Evolutionary conservation across 2,797 vertebrate species (phyloP), one percentile per base, ranked within the genome.

Genomic region (Falco rusticolus): DNA sequence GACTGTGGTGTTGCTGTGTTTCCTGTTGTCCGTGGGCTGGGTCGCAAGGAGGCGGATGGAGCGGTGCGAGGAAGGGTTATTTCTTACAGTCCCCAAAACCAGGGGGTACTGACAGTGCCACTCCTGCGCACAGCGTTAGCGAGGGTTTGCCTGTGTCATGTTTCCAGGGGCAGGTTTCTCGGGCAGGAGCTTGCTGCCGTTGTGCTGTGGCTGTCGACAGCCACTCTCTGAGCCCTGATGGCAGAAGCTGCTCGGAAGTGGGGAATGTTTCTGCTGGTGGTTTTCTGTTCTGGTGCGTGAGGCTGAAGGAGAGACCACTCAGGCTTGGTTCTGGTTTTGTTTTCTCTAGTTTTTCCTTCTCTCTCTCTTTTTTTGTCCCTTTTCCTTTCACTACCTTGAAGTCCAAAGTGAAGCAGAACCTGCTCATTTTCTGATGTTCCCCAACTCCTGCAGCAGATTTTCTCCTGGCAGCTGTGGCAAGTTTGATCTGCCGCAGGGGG

Each of bases 61-160:
- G 53, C 3, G 0, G 25, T 29, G 74, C 59, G 11, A 84, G 33
- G n/a, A 51, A 6, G 39, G 41, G 28, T 2, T 16, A 8, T 76
- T 79, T 34, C 54, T 72, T 57, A 2, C 39, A 13, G 60, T 28
- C 25, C 54, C 18, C 28, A 3, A 13, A n/a, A n/a, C 1, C 0
- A 2, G 3, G 29, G 56, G 28, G 10, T 14, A 1, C 50, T 4
- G 50, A 4, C 60, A 13, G 37, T 43, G 76, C 50, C 48, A 0
- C 72, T 6, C 0, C 1, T 2, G 41, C 11, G 0, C 25, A 1
- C 17, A 4, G 26, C 1, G 1, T 37, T 25, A 18, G 28, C 1
- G 4, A 33, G 57, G 39, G 50, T 78, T 69, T 63, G 15, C 69
- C 69, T 10, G 14, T 9, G 0, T 68, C 17, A 0, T 4, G 4